These are phyloP conservation scores for Ganaspis sp. DNA, from an alignment of 1,140 invertebrate species.

Conservation along the genomic window DNA sequence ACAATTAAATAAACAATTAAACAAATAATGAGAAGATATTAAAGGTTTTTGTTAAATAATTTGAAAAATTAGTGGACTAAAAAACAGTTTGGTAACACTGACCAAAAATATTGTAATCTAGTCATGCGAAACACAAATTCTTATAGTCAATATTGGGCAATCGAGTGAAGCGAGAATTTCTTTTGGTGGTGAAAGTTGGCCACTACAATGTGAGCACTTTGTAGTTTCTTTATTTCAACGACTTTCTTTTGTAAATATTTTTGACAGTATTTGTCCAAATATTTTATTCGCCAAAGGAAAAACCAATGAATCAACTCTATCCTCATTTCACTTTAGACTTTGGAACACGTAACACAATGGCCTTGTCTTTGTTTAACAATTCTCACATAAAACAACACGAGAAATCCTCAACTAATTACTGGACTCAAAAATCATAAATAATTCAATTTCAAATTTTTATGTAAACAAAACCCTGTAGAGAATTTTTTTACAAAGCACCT, in stretches of 20 bases:
- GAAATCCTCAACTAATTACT: background rate
- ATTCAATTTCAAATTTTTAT: too few relatives aligned
- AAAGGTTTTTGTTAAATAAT: too few relatives aligned
- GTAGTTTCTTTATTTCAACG: background rate
- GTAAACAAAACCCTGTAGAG: too few relatives aligned
- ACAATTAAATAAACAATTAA: too few relatives aligned
- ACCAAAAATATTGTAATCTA: background rate
- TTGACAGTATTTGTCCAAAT: background rate
- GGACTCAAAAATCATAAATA: background rate
- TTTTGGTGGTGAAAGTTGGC: slow-evolving; percentile 46
- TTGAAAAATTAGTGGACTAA: background rate
- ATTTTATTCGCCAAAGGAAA: background rate
- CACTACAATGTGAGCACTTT: background rate
- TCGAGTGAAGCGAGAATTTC: slow-evolving; percentile 42
- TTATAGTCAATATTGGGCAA: slow-evolving; percentile 42
- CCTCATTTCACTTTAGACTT: background rate
- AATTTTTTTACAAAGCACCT: too few relatives aligned
- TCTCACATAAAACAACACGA: slow-evolving; percentile 1
- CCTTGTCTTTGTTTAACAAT: background rate
- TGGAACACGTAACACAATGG: background rate
- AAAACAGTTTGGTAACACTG: background rate
- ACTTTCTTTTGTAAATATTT: background rate
- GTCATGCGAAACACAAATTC: background rate
- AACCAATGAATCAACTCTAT: background rate
- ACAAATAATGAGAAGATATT: too few relatives aligned